Conservation (phyloP, 2,113 vertebrate genomes). For the Austrofundulus limnaeus region DNA sequence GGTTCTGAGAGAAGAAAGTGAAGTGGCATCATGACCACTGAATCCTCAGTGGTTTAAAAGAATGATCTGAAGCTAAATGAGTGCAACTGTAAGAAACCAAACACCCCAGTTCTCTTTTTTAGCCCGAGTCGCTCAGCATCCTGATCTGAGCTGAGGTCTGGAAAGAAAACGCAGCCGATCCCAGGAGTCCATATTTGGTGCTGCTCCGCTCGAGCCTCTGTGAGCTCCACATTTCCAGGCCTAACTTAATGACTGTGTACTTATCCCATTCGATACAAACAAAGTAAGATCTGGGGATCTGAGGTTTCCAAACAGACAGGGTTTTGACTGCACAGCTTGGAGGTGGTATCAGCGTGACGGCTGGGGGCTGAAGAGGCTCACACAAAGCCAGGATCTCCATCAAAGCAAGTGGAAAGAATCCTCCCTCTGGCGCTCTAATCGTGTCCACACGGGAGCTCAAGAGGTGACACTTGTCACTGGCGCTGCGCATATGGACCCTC, state of each 20-base stretch:
- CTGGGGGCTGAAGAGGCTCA: constrained; percentile 1
- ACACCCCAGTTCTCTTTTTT: constrained; percentile 2
- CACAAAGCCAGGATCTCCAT: constrained; percentile 23
- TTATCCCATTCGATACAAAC: constrained; percentile 31
- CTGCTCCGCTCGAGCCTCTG: not conserved
- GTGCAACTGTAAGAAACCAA: constrained; percentile 13
- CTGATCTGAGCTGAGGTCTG: constrained; percentile 5
- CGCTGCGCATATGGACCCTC: constrained; percentile 35
- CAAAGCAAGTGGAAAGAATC: constrained; percentile 53
- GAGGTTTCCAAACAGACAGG: constrained; percentile 41
- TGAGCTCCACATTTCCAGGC: constrained; percentile 18
- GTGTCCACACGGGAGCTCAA: constrained; percentile 21
- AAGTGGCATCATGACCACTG: constrained; percentile 4
- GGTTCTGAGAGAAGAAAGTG: constrained; percentile 2
- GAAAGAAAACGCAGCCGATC: constrained; percentile 24
- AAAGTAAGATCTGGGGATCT: constrained; percentile 34
- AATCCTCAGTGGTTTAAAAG: constrained; percentile 17
- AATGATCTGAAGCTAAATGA: constrained; percentile 13
- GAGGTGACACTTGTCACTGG: constrained; percentile 54
- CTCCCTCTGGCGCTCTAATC: constrained; percentile 17
- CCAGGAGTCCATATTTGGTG: constrained; percentile 50
- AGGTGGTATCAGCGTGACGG: constrained; percentile 31
- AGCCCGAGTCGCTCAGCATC: not conserved
- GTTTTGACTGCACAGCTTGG: constrained; percentile 29
- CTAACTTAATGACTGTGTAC: constrained; percentile 27